These are phyloP conservation scores for Tragelaphus buxtoni DNA, from an alignment of 2,113 vertebrate species.

Conservation along the genomic window DNA sequence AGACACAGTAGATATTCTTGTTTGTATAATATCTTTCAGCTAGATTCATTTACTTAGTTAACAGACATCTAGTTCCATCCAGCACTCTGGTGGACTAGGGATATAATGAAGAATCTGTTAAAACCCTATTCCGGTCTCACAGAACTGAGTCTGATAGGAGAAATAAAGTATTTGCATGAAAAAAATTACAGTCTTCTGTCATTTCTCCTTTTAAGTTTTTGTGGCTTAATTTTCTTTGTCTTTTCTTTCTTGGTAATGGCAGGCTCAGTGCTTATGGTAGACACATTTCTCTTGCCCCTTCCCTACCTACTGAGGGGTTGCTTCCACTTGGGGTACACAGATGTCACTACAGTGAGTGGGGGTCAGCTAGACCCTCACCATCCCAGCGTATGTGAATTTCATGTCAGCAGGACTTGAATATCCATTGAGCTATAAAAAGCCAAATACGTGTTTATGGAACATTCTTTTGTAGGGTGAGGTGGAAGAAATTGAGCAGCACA, in stretches of 20 bases:
- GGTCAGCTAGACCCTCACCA: neutral
- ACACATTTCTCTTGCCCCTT: neutral
- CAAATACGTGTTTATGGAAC: neutral
- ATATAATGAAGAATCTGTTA: neutral
- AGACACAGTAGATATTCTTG: neutral
- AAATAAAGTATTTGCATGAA: neutral
- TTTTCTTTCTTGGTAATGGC: neutral
- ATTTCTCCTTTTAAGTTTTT: neutral
- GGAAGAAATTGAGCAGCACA: conserved; percentile 75
- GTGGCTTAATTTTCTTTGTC: neutral
- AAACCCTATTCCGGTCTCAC: neutral
- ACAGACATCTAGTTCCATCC: neutral
- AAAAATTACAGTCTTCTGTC: neutral
- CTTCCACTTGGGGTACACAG: neutral
- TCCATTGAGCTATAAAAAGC: neutral
- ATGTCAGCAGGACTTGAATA: neutral
- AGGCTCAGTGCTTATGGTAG: neutral
- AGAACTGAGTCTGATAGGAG: neutral
- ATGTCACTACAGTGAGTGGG: neutral
- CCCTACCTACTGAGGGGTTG: neutral
- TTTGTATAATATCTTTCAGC: neutral
- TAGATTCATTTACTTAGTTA: neutral
- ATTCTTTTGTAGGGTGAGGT: conserved; percentile 69
- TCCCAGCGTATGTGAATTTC: neutral
- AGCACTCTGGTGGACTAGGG: neutral